Percentiles rank a stretch among this genome's conserved stretches.
phyloP scores from a whole-genome alignment of 37 sponge, comb jelly and placozoan genomes.

The Agelas oroides region DNA sequence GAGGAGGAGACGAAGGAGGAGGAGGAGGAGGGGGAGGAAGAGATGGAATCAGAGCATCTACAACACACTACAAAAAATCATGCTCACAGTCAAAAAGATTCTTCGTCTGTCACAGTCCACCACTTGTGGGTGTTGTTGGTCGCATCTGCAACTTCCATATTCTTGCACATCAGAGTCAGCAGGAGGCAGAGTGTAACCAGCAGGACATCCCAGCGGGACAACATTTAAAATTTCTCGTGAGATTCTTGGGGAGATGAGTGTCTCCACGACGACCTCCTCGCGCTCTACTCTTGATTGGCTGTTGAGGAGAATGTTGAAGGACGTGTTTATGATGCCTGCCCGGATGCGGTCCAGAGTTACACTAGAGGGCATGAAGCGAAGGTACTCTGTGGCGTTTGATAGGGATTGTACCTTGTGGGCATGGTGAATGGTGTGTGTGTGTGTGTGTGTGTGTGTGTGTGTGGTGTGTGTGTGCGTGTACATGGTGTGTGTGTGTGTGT shows the following conservation, averaged over 20 bases:
- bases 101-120: conserved; percentile 5
- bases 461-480: too few relatives aligned
- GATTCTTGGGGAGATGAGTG: not conserved
- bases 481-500: too few relatives aligned
- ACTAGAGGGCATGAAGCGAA: conserved; percentile 1
- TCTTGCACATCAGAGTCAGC: not conserved
- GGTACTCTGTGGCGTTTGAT: not conserved
- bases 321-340: not conserved
- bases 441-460: too few relatives aligned
- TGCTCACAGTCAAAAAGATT: conserved; percentile 11
- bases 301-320: not conserved
- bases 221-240: not conserved
- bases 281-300: too few relatives aligned
- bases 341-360: not conserved
- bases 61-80: too few relatives aligned
- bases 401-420: too few relatives aligned
- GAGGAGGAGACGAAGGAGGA: too few relatives aligned
- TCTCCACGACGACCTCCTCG: not conserved
- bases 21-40: too few relatives aligned
- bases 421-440: too few relatives aligned
- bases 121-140: not conserved
- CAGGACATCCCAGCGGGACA: not conserved
- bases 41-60: too few relatives aligned
- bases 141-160: not conserved
- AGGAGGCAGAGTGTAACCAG: not conserved